Evolutionary conservation across 1,140 invertebrate species (phyloP), one percentile per base, ranked within the genome.

Genomic region (Drosophila malerkotliana): DNA sequence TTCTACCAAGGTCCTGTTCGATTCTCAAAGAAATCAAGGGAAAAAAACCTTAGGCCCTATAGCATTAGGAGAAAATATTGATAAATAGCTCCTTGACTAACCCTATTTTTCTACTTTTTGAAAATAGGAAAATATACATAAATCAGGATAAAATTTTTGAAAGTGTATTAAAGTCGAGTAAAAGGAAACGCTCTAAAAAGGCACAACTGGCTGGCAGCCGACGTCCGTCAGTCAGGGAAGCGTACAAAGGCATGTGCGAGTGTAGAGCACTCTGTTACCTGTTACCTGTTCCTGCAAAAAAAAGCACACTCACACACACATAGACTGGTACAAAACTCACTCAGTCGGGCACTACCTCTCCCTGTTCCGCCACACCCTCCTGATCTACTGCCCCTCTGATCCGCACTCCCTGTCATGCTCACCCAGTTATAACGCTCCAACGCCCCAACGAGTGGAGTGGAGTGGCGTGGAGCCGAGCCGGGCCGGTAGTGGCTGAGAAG

Each of bases 341-440:
- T 44, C 41, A 44, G n/a, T 44, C 39, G 4, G 41, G 26, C 26
- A 28, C 26, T 28, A 28, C 26, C 26, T 28, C 41, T 41, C 55
- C 14, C 34, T 32, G 28, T 7, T 8, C 14, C 30, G 72, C 21
- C 47, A 28, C 14, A 18, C 32, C 37, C 9, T 10, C 14, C 26
- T 10, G 15, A 44, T 18, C 41, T 18, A 21, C 44, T 21, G 15
- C 6, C 18, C 44, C 15, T 9, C 44, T 18, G 44, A 21, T 47
- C 44, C 44, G 44, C 15, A 44, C 26, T 10, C 30, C 32, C 18
- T 60, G 54, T 21, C 53, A 53, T 59, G 51, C 69, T 62, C 41
- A 52, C 45, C 48, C 58, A 69, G 69, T 57, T 73, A 79, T 59
- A 75, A 75, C 55, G 77, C 79, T 82, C 45, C 63, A 82, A 81